Conservation (phyloP, 2,113 vertebrate species). For the Calidris pygmaea region DNA sequence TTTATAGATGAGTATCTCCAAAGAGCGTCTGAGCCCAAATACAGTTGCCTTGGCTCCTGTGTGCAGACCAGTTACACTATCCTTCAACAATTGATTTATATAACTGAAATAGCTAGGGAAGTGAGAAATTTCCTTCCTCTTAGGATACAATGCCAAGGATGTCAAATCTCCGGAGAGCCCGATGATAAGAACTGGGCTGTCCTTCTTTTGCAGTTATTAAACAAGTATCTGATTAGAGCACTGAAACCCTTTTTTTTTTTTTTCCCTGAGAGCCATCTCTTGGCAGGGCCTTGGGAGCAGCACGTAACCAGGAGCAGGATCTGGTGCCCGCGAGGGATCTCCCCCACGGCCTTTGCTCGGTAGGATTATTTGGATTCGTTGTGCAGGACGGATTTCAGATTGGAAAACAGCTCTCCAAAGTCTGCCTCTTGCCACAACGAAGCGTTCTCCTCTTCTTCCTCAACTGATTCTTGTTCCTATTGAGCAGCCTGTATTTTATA, state of each 20-base stretch:
- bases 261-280: neutral
- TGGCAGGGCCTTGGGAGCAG: neutral
- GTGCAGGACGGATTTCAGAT: neutral
- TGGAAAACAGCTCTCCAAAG: neutral
- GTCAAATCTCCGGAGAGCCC: slow-evolving; percentile 58
- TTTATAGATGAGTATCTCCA: neutral
- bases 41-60: neutral
- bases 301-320: neutral
- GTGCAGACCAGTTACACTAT: neutral
- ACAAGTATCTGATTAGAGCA: neutral
- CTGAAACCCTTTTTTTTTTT: neutral
- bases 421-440: neutral
- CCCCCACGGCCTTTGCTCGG: neutral
- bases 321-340: neutral
- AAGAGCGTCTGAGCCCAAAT: neutral
- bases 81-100: slow-evolving; percentile 62
- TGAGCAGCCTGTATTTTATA: neutral
- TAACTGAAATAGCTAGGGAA: slow-evolving; percentile 74
- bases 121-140: slow-evolving; percentile 77
- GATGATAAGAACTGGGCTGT: slow-evolving; percentile 52
- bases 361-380: neutral
- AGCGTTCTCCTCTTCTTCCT: neutral
- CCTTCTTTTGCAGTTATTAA: slow-evolving; percentile 2
- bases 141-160: slow-evolving; percentile 64
- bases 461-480: neutral